A percentile compares a stretch with the other conserved stretches of the same genome.
phyloP scores from a whole-genome alignment of 2,888 invertebrate genomes.

The Caenorhabditis sp. region DNA sequence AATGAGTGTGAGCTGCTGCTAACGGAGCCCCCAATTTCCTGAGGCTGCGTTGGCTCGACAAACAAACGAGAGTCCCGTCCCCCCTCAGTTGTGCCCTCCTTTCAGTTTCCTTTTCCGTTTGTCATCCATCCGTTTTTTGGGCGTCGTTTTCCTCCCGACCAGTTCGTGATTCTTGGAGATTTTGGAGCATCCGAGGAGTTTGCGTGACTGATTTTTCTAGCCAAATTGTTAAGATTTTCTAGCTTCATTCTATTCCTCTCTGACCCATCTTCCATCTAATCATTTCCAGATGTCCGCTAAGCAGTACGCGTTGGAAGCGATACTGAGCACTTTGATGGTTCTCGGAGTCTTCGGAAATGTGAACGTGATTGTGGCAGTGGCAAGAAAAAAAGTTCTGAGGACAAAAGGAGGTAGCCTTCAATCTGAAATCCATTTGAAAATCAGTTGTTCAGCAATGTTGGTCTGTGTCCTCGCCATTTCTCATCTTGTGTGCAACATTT shows the following conservation, averaged over 20 bases:
- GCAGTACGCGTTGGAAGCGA: conserved; percentile 27
- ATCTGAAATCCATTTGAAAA: not conserved
- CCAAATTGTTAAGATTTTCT: not conserved
- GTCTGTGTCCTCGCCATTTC: conserved; percentile 41
- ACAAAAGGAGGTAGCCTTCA: conserved; percentile 39
- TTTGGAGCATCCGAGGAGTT: not conserved
- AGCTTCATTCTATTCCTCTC: not conserved
- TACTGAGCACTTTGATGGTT: conserved; percentile 38
- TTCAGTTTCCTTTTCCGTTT: conserved; percentile 3
- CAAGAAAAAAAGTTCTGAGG: conserved; percentile 37
- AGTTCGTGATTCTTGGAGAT: conserved; percentile 1
- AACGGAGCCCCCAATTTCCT: conserved; percentile 43
- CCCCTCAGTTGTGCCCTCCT: conserved; percentile 36
- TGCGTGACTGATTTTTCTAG: conserved; percentile 5
- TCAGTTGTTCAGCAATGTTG: conserved; percentile 40
- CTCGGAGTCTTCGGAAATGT: conserved; percentile 46
- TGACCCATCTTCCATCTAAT: not conserved
- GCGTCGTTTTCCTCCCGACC: not conserved
- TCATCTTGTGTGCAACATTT: conserved; percentile 38
- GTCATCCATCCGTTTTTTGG: not conserved
- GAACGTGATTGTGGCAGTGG: conserved; percentile 49
- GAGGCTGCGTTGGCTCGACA: conserved; percentile 31
- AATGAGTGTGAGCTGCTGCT: conserved; percentile 46
- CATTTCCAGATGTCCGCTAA: conserved; percentile 10
- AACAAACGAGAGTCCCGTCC: conserved; percentile 50